Evolutionary conservation across 2,113 vertebrate genomes (phyloP), one percentile per base, ranked within the genome.

Genomic region (Thymallus thymallus): DNA sequence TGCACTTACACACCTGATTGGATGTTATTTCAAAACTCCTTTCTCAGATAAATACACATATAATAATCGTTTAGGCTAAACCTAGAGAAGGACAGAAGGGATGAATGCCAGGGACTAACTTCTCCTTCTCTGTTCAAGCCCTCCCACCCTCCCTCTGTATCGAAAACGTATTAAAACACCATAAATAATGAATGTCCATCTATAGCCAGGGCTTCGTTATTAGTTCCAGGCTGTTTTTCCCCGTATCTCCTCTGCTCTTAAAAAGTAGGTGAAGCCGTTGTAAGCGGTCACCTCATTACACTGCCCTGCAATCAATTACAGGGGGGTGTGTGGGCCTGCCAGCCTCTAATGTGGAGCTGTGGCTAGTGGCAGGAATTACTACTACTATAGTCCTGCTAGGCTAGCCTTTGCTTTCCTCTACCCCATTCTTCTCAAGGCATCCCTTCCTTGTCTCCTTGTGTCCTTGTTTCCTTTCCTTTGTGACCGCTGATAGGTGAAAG

Each of bases 211-310:
- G 79, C 75, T 74, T 82, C 45, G 79, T 88, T 87, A 85, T 87
- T 87, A 87, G 79, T 83, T 76, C 35, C 29, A 73, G 14, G 32
- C 61, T 69, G 48, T 14, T 5, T 18, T 18, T 18, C 48, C 48
- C 48, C 14, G 48, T 67, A 64, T 67, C 68, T 55, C 74, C 78
- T 35, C 14, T 75, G 58, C 82, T 89, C 85, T 86, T 84, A 85
- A 86, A 85, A 66, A 88, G 85, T 72, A 79, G 85, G 76, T 80
- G 51, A 75, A 80, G 78, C 82, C 81, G 77, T 87, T 88, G 82
- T 83, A 86, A 90, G 87, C 89, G 82, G 72, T 88, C 87, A 85
- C 86, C 90, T 91, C 87, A 86, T 90, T 87, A 90, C 85, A 72
- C 70, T 63, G 71, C 41, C 75, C 80, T 51, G 76, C 87, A 77